phyloP scores from a whole-genome alignment of 2,888 invertebrate genomes.

The Hermaeophaga mercurialis region DNA sequence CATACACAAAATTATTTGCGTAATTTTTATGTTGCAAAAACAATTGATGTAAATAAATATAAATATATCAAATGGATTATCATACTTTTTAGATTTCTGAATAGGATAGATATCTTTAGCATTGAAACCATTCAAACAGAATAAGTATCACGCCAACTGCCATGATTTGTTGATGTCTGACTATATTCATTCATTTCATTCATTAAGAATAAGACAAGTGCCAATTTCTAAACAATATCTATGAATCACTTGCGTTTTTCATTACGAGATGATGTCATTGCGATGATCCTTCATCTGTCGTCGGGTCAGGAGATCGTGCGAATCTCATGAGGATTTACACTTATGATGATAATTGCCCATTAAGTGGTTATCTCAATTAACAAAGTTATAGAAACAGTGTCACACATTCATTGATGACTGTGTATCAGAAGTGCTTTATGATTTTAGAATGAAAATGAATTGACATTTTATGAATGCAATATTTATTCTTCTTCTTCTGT shows the following conservation, averaged over 20 bases:
- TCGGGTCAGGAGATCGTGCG: conserved; percentile 49
- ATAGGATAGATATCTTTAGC: too few species aligned
- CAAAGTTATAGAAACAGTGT: conserved; percentile 37
- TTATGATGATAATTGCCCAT: conserved; percentile 40
- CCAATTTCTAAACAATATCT: conserved; percentile 32
- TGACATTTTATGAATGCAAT: too few species aligned
- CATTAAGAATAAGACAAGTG: conserved; percentile 29
- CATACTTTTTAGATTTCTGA: too few species aligned
- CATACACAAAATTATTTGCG: too few species aligned
- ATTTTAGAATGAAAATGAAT: background rate
- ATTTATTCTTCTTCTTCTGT: too few species aligned
- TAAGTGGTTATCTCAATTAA: conserved; percentile 37
- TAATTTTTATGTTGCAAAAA: too few species aligned
- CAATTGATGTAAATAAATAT: too few species aligned
- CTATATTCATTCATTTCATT: conserved; percentile 28
- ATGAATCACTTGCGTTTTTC: conserved; percentile 40
- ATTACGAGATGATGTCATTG: conserved; percentile 42
- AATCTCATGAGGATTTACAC: conserved; percentile 41
- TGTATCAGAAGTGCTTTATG: background rate
- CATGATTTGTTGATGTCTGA: conserved; percentile 29
- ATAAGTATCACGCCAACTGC: conserved; percentile 23
- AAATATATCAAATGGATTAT: too few species aligned
- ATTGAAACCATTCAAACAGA: too few species aligned
- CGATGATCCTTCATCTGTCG: conserved; percentile 41
- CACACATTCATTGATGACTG: conserved; percentile 36